Conservation (phyloP, 2,888 invertebrate genomes). For the Philaethria dido region DNA sequence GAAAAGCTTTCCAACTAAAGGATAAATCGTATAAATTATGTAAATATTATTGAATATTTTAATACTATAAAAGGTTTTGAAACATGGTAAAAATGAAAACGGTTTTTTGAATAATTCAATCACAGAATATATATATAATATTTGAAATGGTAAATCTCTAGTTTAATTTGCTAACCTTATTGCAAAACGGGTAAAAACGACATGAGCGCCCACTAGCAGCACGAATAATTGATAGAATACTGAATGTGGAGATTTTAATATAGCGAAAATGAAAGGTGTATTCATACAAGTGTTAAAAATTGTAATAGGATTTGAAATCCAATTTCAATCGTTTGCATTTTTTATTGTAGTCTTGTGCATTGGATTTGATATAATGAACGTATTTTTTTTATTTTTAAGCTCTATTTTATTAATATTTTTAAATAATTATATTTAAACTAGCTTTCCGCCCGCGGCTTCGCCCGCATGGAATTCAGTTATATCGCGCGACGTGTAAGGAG, state of each 20-base stretch:
- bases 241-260: constrained; percentile 71
- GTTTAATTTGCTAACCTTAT: constrained; percentile 19
- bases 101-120: background rate
- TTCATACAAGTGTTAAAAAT: constrained; percentile 77
- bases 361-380: constrained; percentile 36
- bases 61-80: constrained; percentile 8
- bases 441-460: too few species aligned
- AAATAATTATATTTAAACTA: constrained; percentile 1
- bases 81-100: constrained; percentile 7
- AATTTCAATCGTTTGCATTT: constrained; percentile 61
- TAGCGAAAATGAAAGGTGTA: constrained; percentile 67
- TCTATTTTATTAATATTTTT: constrained; percentile 22
- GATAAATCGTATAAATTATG: constrained; percentile 20
- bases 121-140: constrained; percentile 3
- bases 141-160: background rate
- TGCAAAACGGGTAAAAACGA: constrained; percentile 22
- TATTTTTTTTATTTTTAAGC: constrained; percentile 13
- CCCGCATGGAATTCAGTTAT: too few species aligned
- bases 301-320: constrained; percentile 77
- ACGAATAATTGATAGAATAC: constrained; percentile 70
- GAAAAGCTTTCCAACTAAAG: constrained; percentile 8
- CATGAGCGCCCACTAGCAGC: constrained; percentile 10
- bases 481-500: too few species aligned
- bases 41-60: constrained; percentile 18
- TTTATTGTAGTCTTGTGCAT: constrained; percentile 44